These are phyloP conservation scores for Chaetodon auriga DNA, from an alignment of 2,113 vertebrate species.

Conservation along the genomic window DNA sequence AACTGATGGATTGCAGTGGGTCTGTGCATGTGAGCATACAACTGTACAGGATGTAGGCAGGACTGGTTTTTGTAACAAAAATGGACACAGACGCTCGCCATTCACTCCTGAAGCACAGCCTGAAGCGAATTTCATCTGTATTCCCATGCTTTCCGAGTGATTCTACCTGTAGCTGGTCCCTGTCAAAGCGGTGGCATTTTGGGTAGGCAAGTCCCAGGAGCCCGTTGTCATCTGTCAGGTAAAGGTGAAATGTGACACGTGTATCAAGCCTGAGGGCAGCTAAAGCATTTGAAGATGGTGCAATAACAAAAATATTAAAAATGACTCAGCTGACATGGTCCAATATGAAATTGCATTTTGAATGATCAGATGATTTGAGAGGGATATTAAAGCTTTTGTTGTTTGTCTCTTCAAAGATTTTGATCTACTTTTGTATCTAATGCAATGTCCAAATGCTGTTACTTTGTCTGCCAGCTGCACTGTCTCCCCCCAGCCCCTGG, in stretches of 20 bases:
- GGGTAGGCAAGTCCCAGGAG: constrained; percentile 16
- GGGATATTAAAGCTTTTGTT: constrained; percentile 7
- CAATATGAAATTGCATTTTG: constrained; percentile 14
- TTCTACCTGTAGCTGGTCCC: constrained; percentile 27
- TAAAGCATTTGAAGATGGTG: constrained; percentile 19
- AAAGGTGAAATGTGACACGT: constrained; percentile 42
- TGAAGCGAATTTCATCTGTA: constrained; percentile 44
- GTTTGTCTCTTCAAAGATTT: background rate
- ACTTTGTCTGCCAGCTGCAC: background rate
- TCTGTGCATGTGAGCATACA: constrained; percentile 16
- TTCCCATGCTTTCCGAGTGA: background rate
- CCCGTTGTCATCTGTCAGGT: constrained; percentile 49
- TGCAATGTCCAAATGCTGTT: background rate
- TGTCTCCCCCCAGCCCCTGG: background rate
- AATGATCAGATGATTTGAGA: constrained; percentile 17
- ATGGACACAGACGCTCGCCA: constrained; percentile 23
- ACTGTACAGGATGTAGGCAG: constrained; percentile 23
- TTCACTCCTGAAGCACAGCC: constrained; percentile 29
- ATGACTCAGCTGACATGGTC: background rate
- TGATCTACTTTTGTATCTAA: no score
- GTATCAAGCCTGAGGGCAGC: constrained; percentile 39
- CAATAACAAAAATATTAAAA: constrained; percentile 35
- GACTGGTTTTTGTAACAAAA: constrained; percentile 15
- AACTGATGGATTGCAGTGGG: constrained; percentile 35
- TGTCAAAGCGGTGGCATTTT: constrained; percentile 48